Evolutionary conservation across 2,113 vertebrate genomes (phyloP), one percentile per base, ranked within the genome.

Genomic region (Cinclus mexicanus): DNA sequence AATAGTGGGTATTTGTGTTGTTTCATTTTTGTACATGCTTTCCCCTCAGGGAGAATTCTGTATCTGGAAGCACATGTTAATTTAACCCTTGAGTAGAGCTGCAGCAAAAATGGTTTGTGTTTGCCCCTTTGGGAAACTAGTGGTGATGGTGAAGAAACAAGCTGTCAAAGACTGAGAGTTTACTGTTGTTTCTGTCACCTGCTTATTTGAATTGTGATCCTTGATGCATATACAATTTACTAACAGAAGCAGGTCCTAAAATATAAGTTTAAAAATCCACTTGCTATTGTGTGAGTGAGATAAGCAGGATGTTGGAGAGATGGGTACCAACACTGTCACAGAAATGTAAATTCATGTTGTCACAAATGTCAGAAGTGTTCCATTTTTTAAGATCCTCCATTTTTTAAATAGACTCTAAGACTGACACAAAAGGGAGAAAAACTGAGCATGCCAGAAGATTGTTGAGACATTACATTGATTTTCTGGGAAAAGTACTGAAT

Each of bases 11-110:
- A 47, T 94, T 96, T 83, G 67, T 90, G 76, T 93, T 92, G 68
- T 83, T 92, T 89, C 88, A 33, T 83, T 95, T 90, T 87, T 92
- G 64, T 95, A 90, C 85, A 90, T 64, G 56, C 37, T 94, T 95
- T 42, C 44, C 88, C 96, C 95, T 93, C 49, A 76, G 91, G 93
- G 87, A 92, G 81, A 92, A 57, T 87, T 88, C 90, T 87, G 72
- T 83, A 83, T 94, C 53, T 95, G 77, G 49, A 97, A 94, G 41
- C 60, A 68, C 67, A 67, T 71, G 63, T 95, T 47, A 56, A 72
- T 74, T 82, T 97, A 92, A 96, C 95, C 83, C 95, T 41, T 86
- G 67, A 94, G 71, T 85, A 84, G 55, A 81, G 89, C 67, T 84
- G 83, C 39, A 87, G 26, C 44, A 85, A 92, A 92, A 88, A 39